phyloP scores from a whole-genome alignment of 2,888 invertebrate species.

The Cephus sareptanus region DNA sequence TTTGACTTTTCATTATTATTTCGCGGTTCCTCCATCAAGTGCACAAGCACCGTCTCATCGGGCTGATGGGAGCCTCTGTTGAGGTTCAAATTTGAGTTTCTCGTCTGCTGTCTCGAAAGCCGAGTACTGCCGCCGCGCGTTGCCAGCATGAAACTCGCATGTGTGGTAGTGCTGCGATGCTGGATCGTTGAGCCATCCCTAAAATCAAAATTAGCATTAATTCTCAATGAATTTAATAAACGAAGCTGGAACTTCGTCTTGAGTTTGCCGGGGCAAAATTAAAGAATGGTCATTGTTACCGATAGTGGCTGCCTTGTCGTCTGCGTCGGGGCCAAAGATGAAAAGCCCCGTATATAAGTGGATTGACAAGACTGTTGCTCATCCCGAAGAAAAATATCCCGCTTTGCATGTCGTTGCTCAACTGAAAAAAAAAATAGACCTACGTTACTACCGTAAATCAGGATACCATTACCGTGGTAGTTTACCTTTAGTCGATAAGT shows the following conservation, averaged over 20 bases:
- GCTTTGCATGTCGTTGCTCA: constrained; percentile 76
- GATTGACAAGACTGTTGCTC: constrained; percentile 88
- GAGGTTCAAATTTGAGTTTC: constrained; percentile 20
- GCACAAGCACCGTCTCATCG: constrained; percentile 24
- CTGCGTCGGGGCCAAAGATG: constrained; percentile 78
- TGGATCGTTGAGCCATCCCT: constrained; percentile 51
- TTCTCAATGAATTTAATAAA: too few species aligned
- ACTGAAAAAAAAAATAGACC: constrained; percentile 62
- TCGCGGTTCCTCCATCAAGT: constrained; percentile 24
- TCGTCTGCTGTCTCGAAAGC: constrained; percentile 22
- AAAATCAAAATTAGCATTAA: constrained; percentile 11
- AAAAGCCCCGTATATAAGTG: constrained; percentile 89
- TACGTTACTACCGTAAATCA: too few species aligned
- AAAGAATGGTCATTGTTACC: constrained; percentile 33
- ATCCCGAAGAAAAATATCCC: constrained; percentile 88
- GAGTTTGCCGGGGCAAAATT: too few species aligned
- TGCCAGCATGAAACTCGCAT: constrained; percentile 32
- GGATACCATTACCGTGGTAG: too few species aligned
- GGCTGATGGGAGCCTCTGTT: constrained; percentile 13
- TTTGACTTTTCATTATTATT: constrained; percentile 23
- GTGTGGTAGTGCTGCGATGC: constrained; percentile 46
- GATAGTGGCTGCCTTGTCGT: constrained; percentile 47
- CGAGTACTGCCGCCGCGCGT: constrained; percentile 26
- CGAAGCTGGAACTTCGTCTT: too few species aligned
- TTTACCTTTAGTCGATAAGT: too few species aligned